Evolutionary conservation across 2,113 vertebrate genomes (phyloP).

Genomic region (Poeciliopsis prolifica): DNA sequence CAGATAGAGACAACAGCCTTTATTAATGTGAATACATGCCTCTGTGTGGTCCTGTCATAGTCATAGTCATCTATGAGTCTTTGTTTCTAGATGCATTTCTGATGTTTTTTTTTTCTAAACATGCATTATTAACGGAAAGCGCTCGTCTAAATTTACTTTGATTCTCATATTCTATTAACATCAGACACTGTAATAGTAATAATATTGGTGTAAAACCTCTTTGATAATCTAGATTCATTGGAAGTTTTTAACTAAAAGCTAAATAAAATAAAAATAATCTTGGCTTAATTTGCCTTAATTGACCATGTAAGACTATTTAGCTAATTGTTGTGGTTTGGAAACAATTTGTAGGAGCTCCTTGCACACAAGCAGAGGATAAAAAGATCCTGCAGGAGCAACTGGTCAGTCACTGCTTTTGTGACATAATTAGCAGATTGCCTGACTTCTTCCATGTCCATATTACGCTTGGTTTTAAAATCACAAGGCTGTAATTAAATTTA

Average conservation of each 20-base stretch:
- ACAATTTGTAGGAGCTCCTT: background rate
- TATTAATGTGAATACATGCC: background rate
- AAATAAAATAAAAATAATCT: background rate
- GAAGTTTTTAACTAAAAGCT: background rate
- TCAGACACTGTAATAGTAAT: background rate
- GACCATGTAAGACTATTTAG: background rate
- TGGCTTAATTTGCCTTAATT: background rate
- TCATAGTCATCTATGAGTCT: background rate
- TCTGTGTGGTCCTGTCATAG: conserved; percentile 12
- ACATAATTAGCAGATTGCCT: too few relatives aligned
- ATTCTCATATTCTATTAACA: background rate
- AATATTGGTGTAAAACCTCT: background rate
- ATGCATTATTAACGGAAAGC: background rate
- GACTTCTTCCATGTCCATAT: too few relatives aligned
- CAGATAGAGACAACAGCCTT: conserved; percentile 22
- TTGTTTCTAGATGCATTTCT: background rate
- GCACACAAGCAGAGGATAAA: background rate
- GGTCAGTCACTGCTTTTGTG: too few relatives aligned
- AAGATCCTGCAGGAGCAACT: background rate
- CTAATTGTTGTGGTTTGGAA: background rate
- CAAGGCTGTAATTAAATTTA: too few relatives aligned
- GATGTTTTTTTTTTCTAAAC: background rate
- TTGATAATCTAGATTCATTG: background rate
- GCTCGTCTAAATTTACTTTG: background rate
- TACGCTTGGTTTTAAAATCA: too few relatives aligned